Conservation (phyloP, 2,888 invertebrate species). For the Drosophila affinis region DNA sequence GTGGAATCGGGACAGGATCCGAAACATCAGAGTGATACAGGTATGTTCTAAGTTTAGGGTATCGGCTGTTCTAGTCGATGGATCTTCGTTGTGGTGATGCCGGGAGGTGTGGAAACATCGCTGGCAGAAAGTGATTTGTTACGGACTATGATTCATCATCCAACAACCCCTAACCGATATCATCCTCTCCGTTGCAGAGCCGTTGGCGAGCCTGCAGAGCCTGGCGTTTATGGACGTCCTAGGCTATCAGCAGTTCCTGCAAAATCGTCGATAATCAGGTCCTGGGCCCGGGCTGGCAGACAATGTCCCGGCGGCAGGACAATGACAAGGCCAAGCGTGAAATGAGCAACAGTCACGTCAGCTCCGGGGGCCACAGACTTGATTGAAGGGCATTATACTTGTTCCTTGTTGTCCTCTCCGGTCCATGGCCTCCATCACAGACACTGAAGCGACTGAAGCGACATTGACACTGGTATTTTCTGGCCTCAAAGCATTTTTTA, state of each 20-base stretch:
- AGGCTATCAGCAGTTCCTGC: constrained; percentile 39
- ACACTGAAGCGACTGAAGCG: constrained; percentile 20
- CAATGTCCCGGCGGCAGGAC: constrained; percentile 24
- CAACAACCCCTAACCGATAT: background rate
- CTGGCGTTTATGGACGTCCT: constrained; percentile 40
- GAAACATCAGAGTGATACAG: background rate
- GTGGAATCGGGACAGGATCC: background rate
- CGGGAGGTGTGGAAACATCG: background rate
- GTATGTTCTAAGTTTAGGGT: background rate
- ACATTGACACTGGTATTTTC: constrained; percentile 28
- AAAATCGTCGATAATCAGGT: constrained; percentile 34
- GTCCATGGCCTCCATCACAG: background rate
- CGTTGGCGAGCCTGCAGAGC: background rate
- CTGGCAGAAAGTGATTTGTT: background rate
- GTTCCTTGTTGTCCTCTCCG: constrained; percentile 11
- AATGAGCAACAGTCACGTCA: constrained; percentile 51
- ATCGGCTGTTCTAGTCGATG: background rate
- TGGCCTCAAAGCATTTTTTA: constrained; percentile 27
- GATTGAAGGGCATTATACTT: constrained; percentile 37
- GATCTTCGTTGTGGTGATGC: background rate
- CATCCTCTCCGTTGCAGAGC: background rate
- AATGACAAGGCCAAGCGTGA: constrained; percentile 48
- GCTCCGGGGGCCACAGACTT: constrained; percentile 27
- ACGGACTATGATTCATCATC: background rate
- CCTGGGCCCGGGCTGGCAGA: constrained; percentile 11